Evolutionary conservation across 2,797 vertebrate species (phyloP).

Genomic region (Poecilia gillii): DNA sequence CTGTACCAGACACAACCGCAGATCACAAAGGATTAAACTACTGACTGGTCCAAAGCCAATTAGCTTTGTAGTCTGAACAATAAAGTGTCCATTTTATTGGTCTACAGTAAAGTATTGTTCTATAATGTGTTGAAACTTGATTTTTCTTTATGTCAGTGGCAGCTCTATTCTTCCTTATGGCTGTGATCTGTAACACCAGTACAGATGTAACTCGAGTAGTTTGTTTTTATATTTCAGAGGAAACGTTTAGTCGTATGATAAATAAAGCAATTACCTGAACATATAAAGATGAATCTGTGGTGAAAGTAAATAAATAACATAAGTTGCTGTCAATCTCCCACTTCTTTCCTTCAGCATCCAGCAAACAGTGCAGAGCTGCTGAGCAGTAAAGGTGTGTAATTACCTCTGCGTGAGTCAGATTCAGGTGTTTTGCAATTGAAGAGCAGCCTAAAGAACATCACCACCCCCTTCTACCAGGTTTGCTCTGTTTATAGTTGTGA

Average conservation of each 20-base stretch:
- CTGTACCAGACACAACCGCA: neutral
- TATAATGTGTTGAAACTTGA: neutral
- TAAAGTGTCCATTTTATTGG: neutral
- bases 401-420: conserved; percentile 76
- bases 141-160: neutral
- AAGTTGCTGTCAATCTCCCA: conserved; percentile 5
- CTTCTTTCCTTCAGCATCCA: conserved; percentile 21
- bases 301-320: neutral
- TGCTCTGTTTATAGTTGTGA: conserved; percentile 68
- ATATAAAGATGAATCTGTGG: neutral
- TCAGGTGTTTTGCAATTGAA: conserved; percentile 81
- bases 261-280: neutral
- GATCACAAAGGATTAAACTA: neutral
- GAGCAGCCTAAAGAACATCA: conserved; percentile 57
- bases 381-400: conserved; percentile 69
- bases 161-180: neutral
- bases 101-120: neutral
- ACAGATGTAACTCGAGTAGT: neutral
- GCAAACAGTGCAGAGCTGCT: conserved; percentile 27
- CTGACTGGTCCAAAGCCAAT: neutral
- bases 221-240: neutral
- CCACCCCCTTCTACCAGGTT: conserved; percentile 64
- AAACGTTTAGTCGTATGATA: neutral
- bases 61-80: neutral
- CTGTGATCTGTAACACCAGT: neutral